Evolutionary conservation across 2,113 vertebrate genomes (phyloP).

Genomic region (Leucopsar rothschildi): DNA sequence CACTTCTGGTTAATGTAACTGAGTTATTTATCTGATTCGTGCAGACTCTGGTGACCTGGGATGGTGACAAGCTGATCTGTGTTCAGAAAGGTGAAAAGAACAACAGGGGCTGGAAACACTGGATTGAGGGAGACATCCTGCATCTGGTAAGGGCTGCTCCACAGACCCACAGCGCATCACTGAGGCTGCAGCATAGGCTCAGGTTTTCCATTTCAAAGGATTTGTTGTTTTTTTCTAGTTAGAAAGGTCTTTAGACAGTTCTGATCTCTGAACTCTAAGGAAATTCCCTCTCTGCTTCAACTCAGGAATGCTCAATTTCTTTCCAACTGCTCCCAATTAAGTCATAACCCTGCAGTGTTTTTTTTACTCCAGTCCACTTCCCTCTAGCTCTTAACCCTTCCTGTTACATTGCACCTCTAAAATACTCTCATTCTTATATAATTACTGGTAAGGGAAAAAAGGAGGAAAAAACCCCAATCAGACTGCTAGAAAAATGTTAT

Average conservation of each 20-base stretch:
- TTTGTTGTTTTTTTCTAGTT: not conserved
- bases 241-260: not conserved
- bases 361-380: not conserved
- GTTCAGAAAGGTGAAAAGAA: conserved; percentile 94
- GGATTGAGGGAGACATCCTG: conserved; percentile 90
- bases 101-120: conserved; percentile 93
- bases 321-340: not conserved
- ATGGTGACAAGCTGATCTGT: conserved; percentile 87
- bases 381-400: not conserved
- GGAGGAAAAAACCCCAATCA: rapidly evolving
- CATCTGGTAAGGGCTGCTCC: conserved; percentile 80
- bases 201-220: not conserved
- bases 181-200: not conserved
- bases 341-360: not conserved
- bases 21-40: conserved; percentile 24
- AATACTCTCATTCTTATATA: not conserved
- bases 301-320: not conserved
- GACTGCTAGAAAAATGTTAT: not conserved
- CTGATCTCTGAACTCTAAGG: not conserved
- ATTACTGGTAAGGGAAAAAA: not conserved
- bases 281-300: not conserved
- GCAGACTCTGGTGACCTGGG: conserved; percentile 87
- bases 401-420: not conserved
- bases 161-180: not conserved
- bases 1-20: not conserved